phyloP scores from a whole-genome alignment of 2,113 vertebrate species.

The Butastur rufipennis region DNA sequence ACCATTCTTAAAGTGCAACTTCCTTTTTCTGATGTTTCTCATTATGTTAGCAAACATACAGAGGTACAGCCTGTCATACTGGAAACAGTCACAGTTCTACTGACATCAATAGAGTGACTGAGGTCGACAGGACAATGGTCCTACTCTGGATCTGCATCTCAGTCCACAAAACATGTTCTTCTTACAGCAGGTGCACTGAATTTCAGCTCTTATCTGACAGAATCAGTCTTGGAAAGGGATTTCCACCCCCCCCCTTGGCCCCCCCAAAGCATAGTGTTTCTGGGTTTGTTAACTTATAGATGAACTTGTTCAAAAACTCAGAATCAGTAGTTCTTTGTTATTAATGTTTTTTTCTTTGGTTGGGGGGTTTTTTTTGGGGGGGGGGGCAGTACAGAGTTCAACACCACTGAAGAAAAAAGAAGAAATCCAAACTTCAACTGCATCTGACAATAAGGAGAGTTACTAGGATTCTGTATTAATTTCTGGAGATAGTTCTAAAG shows the following conservation, averaged over 20 bases:
- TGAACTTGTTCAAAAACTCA: background rate
- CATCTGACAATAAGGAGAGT: background rate
- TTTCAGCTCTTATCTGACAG: background rate
- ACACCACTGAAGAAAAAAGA: background rate
- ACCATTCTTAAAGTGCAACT: background rate
- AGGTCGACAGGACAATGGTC: background rate
- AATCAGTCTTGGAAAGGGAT: background rate
- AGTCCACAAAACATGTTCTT: background rate
- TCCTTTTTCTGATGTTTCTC: background rate
- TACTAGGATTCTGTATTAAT: background rate
- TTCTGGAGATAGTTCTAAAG: background rate
- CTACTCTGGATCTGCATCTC: background rate
- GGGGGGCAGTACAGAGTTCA: background rate
- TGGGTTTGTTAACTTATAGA: background rate
- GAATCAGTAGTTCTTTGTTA: background rate
- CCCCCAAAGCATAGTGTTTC: background rate
- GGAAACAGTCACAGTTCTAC: background rate
- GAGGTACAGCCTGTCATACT: background rate
- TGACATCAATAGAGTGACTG: rapidly evolving
- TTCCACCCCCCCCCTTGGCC: background rate
- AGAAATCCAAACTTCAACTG: background rate
- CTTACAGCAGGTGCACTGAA: background rate
- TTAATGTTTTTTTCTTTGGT: background rate
- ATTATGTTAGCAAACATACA: background rate
- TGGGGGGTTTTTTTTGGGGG: background rate